Evolutionary conservation across 2,888 invertebrate species (phyloP).

Genomic region (Pilophorus perplexus): DNA sequence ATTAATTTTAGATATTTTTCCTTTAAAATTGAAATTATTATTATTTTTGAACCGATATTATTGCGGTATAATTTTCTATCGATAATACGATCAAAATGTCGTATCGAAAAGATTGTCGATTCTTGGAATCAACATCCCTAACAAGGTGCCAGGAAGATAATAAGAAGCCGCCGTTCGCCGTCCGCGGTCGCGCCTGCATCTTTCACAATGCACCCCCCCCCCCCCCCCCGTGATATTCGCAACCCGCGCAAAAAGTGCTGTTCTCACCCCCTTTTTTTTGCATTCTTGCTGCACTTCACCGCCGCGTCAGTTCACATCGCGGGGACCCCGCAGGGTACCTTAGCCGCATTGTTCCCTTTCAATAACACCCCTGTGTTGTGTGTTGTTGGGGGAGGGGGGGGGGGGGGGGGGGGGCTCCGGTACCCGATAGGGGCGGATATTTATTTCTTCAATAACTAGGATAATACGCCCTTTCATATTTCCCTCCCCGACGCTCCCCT

Average conservation of each 20-base stretch:
- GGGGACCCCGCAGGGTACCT: not conserved
- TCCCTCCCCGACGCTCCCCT: not conserved
- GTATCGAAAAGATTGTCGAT: too few relatives aligned
- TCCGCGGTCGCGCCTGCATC: too few relatives aligned
- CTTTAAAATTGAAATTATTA: too few relatives aligned
- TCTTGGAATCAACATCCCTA: too few relatives aligned
- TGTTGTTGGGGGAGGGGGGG: not conserved
- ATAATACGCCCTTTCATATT: slow-evolving; percentile 29
- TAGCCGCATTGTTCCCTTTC: not conserved
- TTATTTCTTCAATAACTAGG: slow-evolving; percentile 35
- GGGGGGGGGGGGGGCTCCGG: not conserved
- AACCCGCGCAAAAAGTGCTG: too few relatives aligned
- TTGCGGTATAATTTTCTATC: too few relatives aligned
- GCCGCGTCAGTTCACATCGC: not conserved
- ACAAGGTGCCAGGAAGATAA: too few relatives aligned
- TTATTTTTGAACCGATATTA: too few relatives aligned
- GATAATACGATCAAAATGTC: too few relatives aligned
- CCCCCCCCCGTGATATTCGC: not conserved
- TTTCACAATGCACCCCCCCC: not conserved
- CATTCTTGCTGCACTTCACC: not conserved
- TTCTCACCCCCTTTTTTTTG: too few relatives aligned
- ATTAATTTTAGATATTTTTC: too few relatives aligned
- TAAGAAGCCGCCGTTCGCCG: too few relatives aligned
- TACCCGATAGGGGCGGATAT: slow-evolving; percentile 22
- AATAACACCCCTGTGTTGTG: not conserved